Percentiles rank a stretch among this genome's conserved stretches.
These are phyloP conservation scores for Mythimna ferrago DNA, from an alignment of 2,888 invertebrate species.

Conservation along the genomic window DNA sequence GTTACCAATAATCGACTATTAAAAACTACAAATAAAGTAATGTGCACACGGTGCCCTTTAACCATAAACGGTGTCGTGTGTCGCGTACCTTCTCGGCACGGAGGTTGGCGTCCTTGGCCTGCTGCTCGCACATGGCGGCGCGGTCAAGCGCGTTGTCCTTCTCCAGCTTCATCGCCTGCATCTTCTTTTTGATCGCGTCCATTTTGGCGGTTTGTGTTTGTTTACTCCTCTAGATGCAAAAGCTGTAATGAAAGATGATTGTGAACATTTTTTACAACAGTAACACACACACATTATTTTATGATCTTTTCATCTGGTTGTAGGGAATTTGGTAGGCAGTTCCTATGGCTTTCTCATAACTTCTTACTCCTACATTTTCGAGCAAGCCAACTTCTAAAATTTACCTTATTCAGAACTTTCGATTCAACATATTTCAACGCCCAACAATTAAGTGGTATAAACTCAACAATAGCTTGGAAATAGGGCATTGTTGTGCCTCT, in stretches of 20 bases:
- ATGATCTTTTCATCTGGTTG: neutral
- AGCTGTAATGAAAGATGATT: slow-evolving; percentile 69
- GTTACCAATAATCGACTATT: slow-evolving; percentile 43
- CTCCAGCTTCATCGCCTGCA: slow-evolving; percentile 99
- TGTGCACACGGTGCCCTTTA: slow-evolving; percentile 56
- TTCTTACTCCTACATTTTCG: neutral
- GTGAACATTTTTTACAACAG: slow-evolving; percentile 6
- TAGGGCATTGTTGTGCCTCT: neutral
- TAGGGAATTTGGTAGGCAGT: slow-evolving; percentile 10
- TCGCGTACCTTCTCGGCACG: slow-evolving; percentile 94
- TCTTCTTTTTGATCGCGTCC: slow-evolving; percentile 99
- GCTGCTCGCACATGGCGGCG: slow-evolving; percentile 99
- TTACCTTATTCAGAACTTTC: neutral
- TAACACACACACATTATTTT: neutral
- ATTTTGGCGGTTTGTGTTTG: slow-evolving; percentile 93
- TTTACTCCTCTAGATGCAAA: slow-evolving; percentile 82
- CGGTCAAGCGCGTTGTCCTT: slow-evolving; percentile 99
- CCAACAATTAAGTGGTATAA: neutral
- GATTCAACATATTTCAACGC: neutral
- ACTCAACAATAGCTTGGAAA: slow-evolving; percentile 4
- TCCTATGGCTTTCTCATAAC: neutral
- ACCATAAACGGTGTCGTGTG: slow-evolving; percentile 63
- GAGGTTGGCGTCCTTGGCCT: slow-evolving; percentile 97
- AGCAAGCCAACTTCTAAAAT: neutral
- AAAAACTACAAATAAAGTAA: slow-evolving; percentile 41